Base-by-base conservation (phyloP, 1,140 invertebrate species). In the Ephestia elutella region DNA sequence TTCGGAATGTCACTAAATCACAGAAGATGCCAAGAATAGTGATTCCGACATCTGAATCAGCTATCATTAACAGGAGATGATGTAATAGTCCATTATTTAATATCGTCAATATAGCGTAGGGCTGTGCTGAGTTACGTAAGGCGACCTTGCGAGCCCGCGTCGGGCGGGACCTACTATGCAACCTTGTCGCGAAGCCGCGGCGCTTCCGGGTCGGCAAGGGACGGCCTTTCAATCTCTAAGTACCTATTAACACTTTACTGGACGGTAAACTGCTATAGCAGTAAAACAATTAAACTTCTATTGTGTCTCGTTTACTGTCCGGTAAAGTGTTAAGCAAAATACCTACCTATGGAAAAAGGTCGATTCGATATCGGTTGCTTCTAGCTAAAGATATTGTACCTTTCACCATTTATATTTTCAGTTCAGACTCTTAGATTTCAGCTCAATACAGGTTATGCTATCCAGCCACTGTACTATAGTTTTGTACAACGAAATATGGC, bases 121-220 rank as follows among this genome's bases (percentile, higher is more conserved):
- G 62, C 62, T 60, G 71, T 63, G 62, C 62, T 60, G 62, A 38
- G 76, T 86, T 83, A 81, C 70, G 74, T 82, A 82, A 82, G 73
- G 64, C 53, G 60, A 57, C 62, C 62, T 60, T 63, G 59, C 63
- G 57, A 49, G 59, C 66, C 62, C 68, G 65, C 57, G 57, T 62
- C 62, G 66, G 62, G 44, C 59, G 67, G 49, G 49, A 20, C 44
- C 44, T 17, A 15, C 44, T 11, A 0, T 17, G 19, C 21, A n/a
- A 25, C 50, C 13, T 44, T 44, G 38, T 44, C 60, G 62, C 65
- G 66, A 58, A 63, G 62, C 73, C 66, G 71, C 63, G 71, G 74
- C 77, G 73, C 77, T 72, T 71, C 71, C 58, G 80, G 81, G 80
- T 86, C 71, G 70, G 63, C 60, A 70, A 80, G 80, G 72, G 82